Base-by-base conservation (phyloP, 2,888 invertebrate genomes). In the Pheosia tremula region DNA sequence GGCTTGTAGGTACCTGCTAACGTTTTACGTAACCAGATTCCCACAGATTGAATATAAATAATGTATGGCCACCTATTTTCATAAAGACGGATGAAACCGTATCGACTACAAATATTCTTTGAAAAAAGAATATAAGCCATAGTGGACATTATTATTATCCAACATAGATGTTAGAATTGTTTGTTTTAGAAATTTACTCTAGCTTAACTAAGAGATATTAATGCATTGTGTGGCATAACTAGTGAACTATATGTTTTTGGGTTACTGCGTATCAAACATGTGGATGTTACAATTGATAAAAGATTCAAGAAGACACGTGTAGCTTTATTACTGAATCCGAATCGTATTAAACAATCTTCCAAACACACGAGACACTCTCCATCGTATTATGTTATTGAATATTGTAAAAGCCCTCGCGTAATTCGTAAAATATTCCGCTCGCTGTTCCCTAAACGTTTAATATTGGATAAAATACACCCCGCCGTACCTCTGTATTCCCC, bases 381-480 rank as follows among this genome's bases (percentile, higher is more conserved):
- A 79, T 81, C 84, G 24, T 84, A 89, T 89, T 86, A 87, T 85
- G 80, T 88, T 88, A 90, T 87, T 87, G 87, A 87, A 89, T 90
- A 89, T 85, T 88, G 84, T 89, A 88, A 88, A 90, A 89, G 86
- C 83, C 81, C 78, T 83, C 75, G 77, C 82, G 85, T 89, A 89
- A 90, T 90, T 89, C 88, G 85, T 89, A 89, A 89, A 90, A 90
- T 91, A 90, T 90, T 91, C 91, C 82, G 75, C 80, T 83, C 82
- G 83, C 81, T 82, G 89, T 84, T 86, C 89, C 88, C 86, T 82
- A 85, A 91, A 87, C 91, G 92, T 91, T 93, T 93, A 93, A 93
- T 93, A 93, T 93, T 87, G 91, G 90, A 91, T 93, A 92, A 90
- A 92, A 90, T 91, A 92, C 87, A 87, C 91, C 88, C 88, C 85